Base-by-base conservation (phyloP, 2,888 invertebrate species). In the Andrena praecox region DNA sequence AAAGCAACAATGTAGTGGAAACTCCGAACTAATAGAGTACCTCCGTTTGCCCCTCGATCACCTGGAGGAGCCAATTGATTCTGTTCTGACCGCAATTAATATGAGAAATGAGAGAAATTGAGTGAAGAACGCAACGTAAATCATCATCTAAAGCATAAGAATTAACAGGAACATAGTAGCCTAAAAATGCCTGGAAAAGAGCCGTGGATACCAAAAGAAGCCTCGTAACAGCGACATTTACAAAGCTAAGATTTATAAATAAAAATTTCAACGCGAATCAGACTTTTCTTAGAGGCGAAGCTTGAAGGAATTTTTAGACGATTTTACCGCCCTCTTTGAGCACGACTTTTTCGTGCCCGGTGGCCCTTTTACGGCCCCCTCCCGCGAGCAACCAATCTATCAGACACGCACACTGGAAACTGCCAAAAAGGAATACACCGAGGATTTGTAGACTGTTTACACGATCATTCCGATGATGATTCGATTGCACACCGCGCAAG, bases 261-360 rank as follows among this genome's bases (percentile, higher is more conserved):
- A 48, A 24, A 70, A 64, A 48, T 72, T 72, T 24, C 12, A 50
- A 27, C 20, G 16, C 6, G 8, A 27, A 63, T 56, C 42, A 35
- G 66, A 20, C 77, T 42, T 70, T 85, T 86, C 20, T 82, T 79
- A 64, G 74, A 82, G 56, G 52, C 64, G 48, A 70, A 77, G 71
- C 85, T 87, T 82, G 64, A 81, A 75, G n/a, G 52, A 69, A 79
- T 88, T 88, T 70, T 88, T 85, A 82, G 86, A 81, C 76, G 59
- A 69, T 82, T 88, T 88, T 88, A 88, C 69, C 66, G 62, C 68
- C 78, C 12, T 27, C 10, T 56, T 24, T 20, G 27, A 56, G 50
- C 54, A 68, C 87, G 87, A 85, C 73, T 85, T 87, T 82, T 85
- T 84, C 79, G 72, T 66, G 63, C 63, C 20, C 60, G 60, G 72